Evolutionary conservation across 2,888 invertebrate species (phyloP), one percentile per base, ranked within the genome.

Genomic region (Amphipyra tragopoginis): DNA sequence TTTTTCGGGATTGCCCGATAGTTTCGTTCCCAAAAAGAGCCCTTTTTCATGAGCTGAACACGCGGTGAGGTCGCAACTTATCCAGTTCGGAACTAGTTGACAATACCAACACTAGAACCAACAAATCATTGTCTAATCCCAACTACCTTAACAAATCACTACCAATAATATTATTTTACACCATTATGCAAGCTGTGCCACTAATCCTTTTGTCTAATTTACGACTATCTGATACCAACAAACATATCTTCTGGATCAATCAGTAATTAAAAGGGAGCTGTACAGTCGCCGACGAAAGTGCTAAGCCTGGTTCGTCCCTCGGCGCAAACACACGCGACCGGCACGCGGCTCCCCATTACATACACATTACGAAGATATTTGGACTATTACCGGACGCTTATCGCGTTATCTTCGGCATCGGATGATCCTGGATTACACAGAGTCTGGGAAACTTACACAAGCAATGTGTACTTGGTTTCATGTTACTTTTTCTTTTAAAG

Each of bases 281-380:
- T 86, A 85, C 87, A 83, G 84, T 80, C 87, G 85, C 75, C 75
- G 76, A 71, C 83, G 85, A 90, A 90, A 93, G 93, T 93, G 93
- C 90, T 93, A 93, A 93, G 92, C 92, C 91, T 83, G 86, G 88
- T 91, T 84, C 55, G 44, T 74, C 60, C 66, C 75, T 51, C 62
- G 59, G 53, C 63, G 71, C 68, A 80, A 76, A 81, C 79, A 81
- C 79, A 89, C 91, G 87, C 84, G 88, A 51, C 84, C 67, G 87
- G 44, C 93, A 83, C 93, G 92, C 86, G 93, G 51, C 86, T 49
- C 5, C 61, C 89, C 81, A 92, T 93, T 91, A 91, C 89, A 85
- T 85, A 86, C 88, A 86, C 92, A 92, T 93, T 93, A 92, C 82
- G 86, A 83, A 89, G 90, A 90, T 89, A 91, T 90, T 87, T 85